Evolutionary conservation across 2,113 vertebrate species (phyloP).

Genomic region (Cynocephalus volans): DNA sequence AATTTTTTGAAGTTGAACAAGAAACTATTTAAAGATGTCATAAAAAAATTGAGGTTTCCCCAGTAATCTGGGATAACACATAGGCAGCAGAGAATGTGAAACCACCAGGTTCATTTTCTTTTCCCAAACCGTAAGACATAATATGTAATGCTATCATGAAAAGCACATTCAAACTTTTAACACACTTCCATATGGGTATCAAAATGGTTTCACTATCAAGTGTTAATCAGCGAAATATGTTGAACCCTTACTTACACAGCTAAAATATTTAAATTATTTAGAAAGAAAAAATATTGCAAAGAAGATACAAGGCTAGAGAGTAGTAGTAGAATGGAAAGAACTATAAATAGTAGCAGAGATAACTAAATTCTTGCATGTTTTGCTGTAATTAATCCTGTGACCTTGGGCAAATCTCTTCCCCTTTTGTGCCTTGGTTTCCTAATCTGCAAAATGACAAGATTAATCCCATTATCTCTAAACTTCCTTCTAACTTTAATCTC

Average conservation of each 20-base stretch:
- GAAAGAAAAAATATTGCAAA: constrained; percentile 34
- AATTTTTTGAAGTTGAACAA: constrained; percentile 52
- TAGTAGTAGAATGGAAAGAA: neutral
- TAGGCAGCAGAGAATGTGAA: constrained; percentile 39
- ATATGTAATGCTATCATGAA: constrained; percentile 29
- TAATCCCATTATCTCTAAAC: neutral
- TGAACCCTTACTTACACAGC: constrained; percentile 56
- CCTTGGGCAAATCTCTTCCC: neutral
- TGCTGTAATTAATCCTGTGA: neutral
- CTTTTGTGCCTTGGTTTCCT: constrained; percentile 29
- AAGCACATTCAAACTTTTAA: constrained; percentile 42
- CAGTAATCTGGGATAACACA: constrained; percentile 33
- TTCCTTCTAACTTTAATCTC: constrained; percentile 42
- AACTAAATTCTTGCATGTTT: neutral
- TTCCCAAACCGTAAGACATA: constrained; percentile 3
- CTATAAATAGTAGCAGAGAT: neutral
- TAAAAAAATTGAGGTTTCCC: neutral
- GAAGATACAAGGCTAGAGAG: constrained; percentile 4
- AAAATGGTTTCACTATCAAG: constrained; percentile 52
- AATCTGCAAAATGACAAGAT: constrained; percentile 33
- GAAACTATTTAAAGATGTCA: constrained; percentile 20
- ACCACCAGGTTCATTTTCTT: constrained; percentile 36
- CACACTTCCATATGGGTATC: neutral
- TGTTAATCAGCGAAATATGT: neutral
- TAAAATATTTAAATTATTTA: constrained; percentile 57